These are phyloP conservation scores for Hypanus sabinus DNA, from an alignment of 2,113 vertebrate species.

Conservation along the genomic window DNA sequence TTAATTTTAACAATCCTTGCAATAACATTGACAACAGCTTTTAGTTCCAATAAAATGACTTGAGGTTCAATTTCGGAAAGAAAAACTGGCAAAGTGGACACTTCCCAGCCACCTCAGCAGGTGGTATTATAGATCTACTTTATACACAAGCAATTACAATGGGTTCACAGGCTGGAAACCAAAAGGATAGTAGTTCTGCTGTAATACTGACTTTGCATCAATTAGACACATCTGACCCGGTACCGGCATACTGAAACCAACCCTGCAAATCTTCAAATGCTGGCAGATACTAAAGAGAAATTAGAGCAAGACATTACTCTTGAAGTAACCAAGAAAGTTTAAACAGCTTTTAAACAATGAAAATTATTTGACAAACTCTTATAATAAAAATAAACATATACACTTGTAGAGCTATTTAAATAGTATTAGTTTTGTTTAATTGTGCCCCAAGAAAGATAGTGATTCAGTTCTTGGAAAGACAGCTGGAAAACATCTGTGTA, in stretches of 20 bases:
- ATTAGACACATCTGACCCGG: background rate
- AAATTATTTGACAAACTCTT: background rate
- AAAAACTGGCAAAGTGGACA: background rate
- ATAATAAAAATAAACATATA: constrained; percentile 7
- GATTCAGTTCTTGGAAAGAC: constrained; percentile 35
- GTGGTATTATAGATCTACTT: background rate
- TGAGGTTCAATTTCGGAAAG: background rate
- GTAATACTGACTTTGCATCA: background rate
- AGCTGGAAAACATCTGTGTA: constrained; percentile 45
- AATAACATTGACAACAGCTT: background rate
- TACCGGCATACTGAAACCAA: background rate
- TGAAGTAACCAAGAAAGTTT: constrained; percentile 15
- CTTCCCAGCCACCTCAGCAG: background rate
- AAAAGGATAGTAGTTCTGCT: background rate
- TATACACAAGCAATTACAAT: no score
- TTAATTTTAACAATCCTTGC: background rate
- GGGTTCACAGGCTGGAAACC: background rate
- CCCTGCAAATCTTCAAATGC: background rate
- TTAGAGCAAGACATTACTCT: background rate
- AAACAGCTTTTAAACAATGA: background rate
- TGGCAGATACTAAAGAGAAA: constrained; percentile 22
- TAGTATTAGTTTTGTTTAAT: background rate
- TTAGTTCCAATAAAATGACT: background rate
- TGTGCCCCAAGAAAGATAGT: background rate
- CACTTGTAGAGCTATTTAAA: background rate